A percentile compares a stretch with the other conserved stretches of the same genome.
These are phyloP conservation scores for Melopsittacus undulatus DNA, from an alignment of 2,797 vertebrate genomes.

Conservation along the genomic window DNA sequence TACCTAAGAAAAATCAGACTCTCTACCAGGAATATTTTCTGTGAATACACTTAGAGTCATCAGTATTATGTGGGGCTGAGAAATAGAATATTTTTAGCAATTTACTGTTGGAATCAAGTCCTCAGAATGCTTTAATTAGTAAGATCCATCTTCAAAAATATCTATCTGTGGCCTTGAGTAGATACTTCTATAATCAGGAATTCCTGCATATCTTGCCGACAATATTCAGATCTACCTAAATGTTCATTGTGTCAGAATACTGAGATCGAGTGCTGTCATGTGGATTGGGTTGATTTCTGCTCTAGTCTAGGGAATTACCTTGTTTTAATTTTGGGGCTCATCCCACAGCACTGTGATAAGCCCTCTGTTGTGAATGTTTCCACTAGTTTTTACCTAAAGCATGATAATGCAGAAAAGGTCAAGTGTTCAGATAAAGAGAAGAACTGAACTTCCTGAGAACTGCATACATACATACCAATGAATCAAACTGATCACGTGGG, in stretches of 20 bases:
- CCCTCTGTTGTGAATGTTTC: not conserved
- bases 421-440: not conserved
- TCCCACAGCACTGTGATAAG: not conserved
- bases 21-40: constrained; percentile 15
- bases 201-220: not conserved
- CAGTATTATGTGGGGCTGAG: not conserved
- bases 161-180: not conserved
- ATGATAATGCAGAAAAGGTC: not conserved
- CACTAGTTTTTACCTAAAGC: not conserved
- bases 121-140: not conserved
- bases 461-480: constrained; percentile 83
- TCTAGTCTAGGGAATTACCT: not conserved
- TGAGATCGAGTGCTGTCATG: not conserved
- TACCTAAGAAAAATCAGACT: not conserved
- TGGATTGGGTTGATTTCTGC: not conserved
- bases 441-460: not conserved
- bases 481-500: constrained; percentile 90
- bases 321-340: not conserved
- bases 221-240: not conserved
- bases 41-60: constrained; percentile 6
- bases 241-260: not conserved
- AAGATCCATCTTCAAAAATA: not conserved
- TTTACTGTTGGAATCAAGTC: not conserved
- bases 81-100: not conserved
- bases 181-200: not conserved